Evolutionary conservation across 1,140 invertebrate species (phyloP).

Genomic region (Carposina sasakii): DNA sequence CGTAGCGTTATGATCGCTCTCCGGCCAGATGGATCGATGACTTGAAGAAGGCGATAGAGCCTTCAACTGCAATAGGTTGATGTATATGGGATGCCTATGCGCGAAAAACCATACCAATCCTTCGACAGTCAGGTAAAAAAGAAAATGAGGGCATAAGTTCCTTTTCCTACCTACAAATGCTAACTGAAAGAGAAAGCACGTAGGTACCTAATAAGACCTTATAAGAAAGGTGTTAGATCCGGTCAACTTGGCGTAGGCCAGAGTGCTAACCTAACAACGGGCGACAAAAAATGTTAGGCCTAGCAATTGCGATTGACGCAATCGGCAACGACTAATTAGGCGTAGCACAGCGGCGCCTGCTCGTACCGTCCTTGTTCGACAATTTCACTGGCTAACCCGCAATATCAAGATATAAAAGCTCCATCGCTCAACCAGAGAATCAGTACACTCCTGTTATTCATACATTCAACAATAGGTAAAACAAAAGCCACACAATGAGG

Average conservation of each 20-base stretch:
- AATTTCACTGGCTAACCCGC: constrained; percentile 62
- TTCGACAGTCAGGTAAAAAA: too few species aligned
- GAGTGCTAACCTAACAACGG: background rate
- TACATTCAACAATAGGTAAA: constrained; percentile 37
- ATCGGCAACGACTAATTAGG: constrained; percentile 39
- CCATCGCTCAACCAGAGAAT: constrained; percentile 32
- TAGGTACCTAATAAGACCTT: too few species aligned
- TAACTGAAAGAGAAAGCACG: too few species aligned
- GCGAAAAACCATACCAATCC: too few species aligned
- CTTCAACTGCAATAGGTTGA: too few species aligned
- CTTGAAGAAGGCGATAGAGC: too few species aligned
- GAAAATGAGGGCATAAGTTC: too few species aligned
- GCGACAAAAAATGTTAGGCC: constrained; percentile 17
- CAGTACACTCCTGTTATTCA: constrained; percentile 52
- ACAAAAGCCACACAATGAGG: constrained; percentile 42
- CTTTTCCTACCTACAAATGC: too few species aligned
- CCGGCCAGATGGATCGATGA: too few species aligned
- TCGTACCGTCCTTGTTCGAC: constrained; percentile 57
- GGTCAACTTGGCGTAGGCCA: background rate
- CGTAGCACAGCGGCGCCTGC: constrained; percentile 40
- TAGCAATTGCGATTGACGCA: constrained; percentile 37
- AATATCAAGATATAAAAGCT: constrained; percentile 64
- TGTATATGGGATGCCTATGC: too few species aligned
- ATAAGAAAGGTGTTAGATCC: too few species aligned
- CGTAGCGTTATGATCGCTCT: too few species aligned